Evolutionary conservation across 2,797 vertebrate genomes (phyloP).

Genomic region (Schizopygopsis pylzovi): DNA sequence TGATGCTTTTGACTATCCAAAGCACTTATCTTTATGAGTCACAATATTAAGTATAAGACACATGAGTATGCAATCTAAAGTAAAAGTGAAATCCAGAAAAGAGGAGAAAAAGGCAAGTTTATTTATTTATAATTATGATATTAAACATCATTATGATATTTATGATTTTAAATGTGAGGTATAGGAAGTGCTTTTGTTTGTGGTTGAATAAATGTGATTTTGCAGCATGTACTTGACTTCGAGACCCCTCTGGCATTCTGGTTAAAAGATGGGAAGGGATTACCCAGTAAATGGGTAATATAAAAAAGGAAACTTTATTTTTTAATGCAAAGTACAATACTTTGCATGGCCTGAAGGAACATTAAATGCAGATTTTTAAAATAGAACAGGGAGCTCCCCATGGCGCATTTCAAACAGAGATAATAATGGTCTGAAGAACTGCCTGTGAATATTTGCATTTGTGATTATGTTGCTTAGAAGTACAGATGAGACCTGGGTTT

Average conservation of each 20-base stretch:
- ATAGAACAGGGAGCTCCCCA: constrained; percentile 10
- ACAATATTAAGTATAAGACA: background rate
- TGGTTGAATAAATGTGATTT: constrained; percentile 13
- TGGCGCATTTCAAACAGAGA: constrained; percentile 10
- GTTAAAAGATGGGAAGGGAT: constrained; percentile 28
- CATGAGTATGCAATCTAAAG: background rate
- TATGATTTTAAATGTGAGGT: background rate
- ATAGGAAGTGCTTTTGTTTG: background rate
- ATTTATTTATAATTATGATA: background rate
- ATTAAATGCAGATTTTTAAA: constrained; percentile 42
- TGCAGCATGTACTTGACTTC: background rate
- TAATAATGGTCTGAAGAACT: constrained; percentile 6
- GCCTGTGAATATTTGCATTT: constrained; percentile 25
- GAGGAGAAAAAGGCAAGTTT: background rate
- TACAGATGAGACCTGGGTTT: constrained; percentile 3
- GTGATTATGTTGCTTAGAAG: background rate
- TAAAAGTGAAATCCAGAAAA: background rate
- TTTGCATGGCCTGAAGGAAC: constrained; percentile 17
- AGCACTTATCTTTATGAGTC: background rate
- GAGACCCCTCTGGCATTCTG: constrained; percentile 23
- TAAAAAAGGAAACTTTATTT: constrained; percentile 2
- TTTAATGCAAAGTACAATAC: constrained; percentile 23
- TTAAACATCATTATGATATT: background rate
- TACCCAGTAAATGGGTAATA: constrained; percentile 20
- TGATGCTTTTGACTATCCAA: background rate